phyloP scores from a whole-genome alignment of 23 tunicate genomes.

The Ciona savignyi region DNA sequence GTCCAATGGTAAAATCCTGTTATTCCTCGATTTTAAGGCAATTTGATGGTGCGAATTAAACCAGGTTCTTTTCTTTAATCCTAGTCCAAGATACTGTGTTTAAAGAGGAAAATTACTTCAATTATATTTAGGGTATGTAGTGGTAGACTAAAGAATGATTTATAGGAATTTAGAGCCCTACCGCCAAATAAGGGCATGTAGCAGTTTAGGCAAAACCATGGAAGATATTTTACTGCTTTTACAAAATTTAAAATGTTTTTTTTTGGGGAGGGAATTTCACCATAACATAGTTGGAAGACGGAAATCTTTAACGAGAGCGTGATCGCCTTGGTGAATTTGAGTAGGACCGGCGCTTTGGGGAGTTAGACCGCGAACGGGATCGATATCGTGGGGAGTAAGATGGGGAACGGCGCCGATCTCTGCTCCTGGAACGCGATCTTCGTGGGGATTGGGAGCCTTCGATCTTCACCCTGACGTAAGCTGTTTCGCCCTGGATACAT shows the following conservation, averaged over 20 bases:
- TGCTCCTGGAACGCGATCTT: conserved; percentile 32
- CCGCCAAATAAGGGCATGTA: too few relatives aligned
- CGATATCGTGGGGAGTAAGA: not conserved
- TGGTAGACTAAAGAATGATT: not conserved
- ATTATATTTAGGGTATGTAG: too few relatives aligned
- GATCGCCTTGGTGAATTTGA: not conserved
- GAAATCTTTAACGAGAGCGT: not conserved
- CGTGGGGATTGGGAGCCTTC: conserved; percentile 21
- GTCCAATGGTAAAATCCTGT: too few relatives aligned
- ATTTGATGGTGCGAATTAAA: too few relatives aligned
- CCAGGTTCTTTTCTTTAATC: not conserved
- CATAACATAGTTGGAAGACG: not conserved
- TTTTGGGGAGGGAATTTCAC: too few relatives aligned
- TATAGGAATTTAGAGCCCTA: too few relatives aligned
- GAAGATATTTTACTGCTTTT: too few relatives aligned
- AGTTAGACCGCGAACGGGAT: not conserved
- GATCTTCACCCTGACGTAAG: conserved; percentile 66
- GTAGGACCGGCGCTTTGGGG: not conserved
- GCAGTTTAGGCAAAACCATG: too few relatives aligned
- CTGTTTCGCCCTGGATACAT: conserved; percentile 66
- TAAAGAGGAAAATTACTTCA: not conserved
- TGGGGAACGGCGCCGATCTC: not conserved
- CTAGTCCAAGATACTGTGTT: not conserved
- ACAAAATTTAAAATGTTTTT: too few relatives aligned
- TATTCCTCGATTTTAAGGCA: too few relatives aligned